phyloP scores from a whole-genome alignment of 2,113 vertebrate species.

The Cyprichromis sp. region DNA sequence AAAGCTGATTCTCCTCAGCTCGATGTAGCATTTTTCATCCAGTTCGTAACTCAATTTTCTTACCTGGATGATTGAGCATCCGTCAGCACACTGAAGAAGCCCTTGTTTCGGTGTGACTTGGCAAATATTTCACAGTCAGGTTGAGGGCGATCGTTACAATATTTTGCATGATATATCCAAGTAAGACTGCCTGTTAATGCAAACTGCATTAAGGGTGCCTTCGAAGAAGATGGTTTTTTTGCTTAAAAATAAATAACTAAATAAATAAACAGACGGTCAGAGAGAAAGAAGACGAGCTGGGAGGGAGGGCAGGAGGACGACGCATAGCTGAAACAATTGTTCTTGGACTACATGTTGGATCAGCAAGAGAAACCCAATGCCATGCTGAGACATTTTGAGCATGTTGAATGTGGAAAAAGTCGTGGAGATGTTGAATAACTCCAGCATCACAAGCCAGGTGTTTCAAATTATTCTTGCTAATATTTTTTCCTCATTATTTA shows the following conservation, averaged over 20 bases:
- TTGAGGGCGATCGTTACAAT: background rate
- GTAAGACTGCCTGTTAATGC: background rate
- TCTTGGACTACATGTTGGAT: background rate
- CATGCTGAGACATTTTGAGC: background rate
- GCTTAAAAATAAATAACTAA: background rate
- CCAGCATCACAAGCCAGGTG: background rate
- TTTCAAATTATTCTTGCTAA: background rate
- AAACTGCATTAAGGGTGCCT: background rate
- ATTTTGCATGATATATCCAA: background rate
- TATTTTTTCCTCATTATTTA: background rate
- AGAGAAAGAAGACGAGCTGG: slow-evolving; percentile 60
- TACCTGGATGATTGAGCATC: background rate
- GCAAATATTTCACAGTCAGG: background rate
- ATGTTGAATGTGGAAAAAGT: background rate
- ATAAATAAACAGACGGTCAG: slow-evolving; percentile 7
- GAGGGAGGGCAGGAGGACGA: slow-evolving; percentile 59
- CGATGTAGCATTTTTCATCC: background rate
- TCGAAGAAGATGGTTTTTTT: background rate
- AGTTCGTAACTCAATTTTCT: background rate
- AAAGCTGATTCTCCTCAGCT: background rate
- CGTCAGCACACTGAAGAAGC: background rate
- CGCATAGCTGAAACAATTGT: slow-evolving; percentile 38
- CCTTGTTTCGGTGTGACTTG: background rate
- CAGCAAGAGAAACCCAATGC: background rate
- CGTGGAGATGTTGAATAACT: background rate